A percentile compares a stretch with the other conserved stretches of the same genome.
Evolutionary conservation across 2,113 vertebrate species (phyloP).

Genomic region (Tragulus kanchil): DNA sequence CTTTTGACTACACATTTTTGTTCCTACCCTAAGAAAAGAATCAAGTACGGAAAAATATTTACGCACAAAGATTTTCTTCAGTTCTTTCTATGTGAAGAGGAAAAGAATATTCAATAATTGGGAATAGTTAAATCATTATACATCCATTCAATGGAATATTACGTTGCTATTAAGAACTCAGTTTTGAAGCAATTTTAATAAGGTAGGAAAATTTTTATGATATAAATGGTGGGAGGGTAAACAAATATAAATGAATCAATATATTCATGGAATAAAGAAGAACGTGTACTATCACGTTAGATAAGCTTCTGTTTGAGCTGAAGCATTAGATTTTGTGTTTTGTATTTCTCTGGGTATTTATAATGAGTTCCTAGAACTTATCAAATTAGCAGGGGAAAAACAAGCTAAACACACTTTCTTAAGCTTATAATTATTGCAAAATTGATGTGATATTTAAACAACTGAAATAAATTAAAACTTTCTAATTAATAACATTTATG

Average conservation of each 20-base stretch:
- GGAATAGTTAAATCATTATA: not conserved
- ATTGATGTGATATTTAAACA: constrained; percentile 14
- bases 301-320: not conserved
- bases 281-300: not conserved
- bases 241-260: not conserved
- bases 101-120: constrained; percentile 10
- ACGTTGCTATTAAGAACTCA: constrained; percentile 11
- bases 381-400: not conserved
- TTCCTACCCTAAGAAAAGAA: constrained; percentile 27
- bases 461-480: constrained; percentile 43
- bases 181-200: constrained; percentile 35
- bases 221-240: not conserved
- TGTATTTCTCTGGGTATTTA: not conserved
- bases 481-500: constrained; percentile 40
- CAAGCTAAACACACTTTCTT: not conserved
- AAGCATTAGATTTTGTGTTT: constrained; percentile 27
- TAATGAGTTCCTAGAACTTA: constrained; percentile 30
- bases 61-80: not conserved
- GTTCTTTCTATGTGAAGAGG: not conserved
- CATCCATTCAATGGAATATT: not conserved
- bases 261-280: not conserved
- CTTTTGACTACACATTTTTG: constrained; percentile 51
- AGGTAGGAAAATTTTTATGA: constrained; percentile 19
- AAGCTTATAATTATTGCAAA: constrained; percentile 38
- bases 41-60: constrained; percentile 38